These are phyloP conservation scores for Seira musarum DNA, from an alignment of 2,888 invertebrate species.

Conservation along the genomic window DNA sequence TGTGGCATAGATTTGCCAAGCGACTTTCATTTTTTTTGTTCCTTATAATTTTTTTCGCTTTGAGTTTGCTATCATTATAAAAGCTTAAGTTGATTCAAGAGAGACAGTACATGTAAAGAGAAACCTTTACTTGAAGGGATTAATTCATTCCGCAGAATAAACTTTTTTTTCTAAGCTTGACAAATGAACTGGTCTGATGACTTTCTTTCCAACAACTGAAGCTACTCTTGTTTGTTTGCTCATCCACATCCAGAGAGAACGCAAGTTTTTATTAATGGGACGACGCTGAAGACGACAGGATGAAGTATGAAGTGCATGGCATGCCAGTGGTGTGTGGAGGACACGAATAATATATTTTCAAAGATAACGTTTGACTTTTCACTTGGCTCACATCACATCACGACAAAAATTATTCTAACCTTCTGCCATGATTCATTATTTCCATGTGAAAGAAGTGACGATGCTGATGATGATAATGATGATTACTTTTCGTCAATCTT, in stretches of 20 bases:
- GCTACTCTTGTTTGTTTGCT: constrained; percentile 28
- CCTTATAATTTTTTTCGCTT: no score
- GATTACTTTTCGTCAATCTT: not conserved
- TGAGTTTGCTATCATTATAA: no score
- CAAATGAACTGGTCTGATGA: constrained; percentile 46
- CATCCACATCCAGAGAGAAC: not conserved
- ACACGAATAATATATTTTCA: not conserved
- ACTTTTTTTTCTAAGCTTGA: constrained; percentile 28
- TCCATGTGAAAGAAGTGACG: not conserved
- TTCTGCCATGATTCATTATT: no score
- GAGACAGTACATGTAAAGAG: no score
- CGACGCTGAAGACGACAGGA: constrained; percentile 50
- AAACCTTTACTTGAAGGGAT: no score
- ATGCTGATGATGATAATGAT: constrained; percentile 28
- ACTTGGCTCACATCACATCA: no score
- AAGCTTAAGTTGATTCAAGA: no score
- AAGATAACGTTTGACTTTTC: no score
- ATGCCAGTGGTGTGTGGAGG: constrained; percentile 29
- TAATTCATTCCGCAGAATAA: no score
- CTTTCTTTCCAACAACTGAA: not conserved
- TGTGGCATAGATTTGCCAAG: no score
- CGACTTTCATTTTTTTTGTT: no score
- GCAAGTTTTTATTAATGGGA: constrained; percentile 33
- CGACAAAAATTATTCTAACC: no score
- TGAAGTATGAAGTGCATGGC: constrained; percentile 43